Evolutionary conservation across 64 coral and sea anemone species (phyloP).

Genomic region (Dendrophyllia cribrosa): DNA sequence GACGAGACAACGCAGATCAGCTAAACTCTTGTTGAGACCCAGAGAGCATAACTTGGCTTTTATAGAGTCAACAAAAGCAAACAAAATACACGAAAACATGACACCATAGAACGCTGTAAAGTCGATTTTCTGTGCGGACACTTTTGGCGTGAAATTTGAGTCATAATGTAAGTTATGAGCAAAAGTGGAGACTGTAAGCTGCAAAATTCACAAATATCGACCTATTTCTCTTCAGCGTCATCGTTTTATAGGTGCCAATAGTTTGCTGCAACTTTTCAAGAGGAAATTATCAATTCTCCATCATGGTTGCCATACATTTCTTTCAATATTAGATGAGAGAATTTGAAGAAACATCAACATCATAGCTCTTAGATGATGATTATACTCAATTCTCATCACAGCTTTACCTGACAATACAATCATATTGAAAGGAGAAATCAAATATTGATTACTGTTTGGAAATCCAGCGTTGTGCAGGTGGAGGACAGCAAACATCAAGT

Average conservation of each 20-base stretch:
- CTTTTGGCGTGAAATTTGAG: constrained; percentile 9
- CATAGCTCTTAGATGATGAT: neutral
- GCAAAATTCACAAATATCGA: no score
- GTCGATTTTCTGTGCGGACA: neutral
- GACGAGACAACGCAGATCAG: no score
- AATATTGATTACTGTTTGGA: neutral
- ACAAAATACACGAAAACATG: neutral
- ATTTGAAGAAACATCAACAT: neutral
- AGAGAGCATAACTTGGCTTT: neutral
- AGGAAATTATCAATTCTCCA: no score
- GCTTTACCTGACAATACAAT: no score
- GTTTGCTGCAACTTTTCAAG: no score
- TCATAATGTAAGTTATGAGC: neutral
- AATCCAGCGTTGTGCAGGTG: neutral
- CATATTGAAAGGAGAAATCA: neutral
- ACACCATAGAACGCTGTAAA: neutral
- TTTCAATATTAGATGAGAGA: neutral
- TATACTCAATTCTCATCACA: neutral
- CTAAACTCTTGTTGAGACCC: no score
- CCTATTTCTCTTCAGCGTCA: no score
- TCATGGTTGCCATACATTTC: no score
- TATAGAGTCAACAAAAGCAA: neutral
- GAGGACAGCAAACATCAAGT: neutral
- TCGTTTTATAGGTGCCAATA: no score
- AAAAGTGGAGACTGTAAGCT: neutral